These are phyloP conservation scores for Daktulosphaira vitifoliae DNA, from an alignment of 1,140 invertebrate genomes.

Conservation along the genomic window DNA sequence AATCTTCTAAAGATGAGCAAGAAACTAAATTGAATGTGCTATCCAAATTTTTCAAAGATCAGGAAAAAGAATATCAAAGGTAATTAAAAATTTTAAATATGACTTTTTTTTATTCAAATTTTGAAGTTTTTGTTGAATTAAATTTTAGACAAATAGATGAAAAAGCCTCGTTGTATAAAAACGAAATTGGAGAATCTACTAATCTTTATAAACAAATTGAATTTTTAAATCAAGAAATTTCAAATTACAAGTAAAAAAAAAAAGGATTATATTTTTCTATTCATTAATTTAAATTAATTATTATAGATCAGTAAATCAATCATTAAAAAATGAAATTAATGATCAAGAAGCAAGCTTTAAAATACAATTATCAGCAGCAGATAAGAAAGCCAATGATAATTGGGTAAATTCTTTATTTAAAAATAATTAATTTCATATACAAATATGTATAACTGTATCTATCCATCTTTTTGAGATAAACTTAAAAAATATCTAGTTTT, in stretches of 20 bases:
- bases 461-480: no score
- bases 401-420: constrained; percentile 14
- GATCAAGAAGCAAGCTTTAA: constrained; percentile 70
- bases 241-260: constrained; percentile 10
- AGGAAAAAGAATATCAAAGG: constrained; percentile 25
- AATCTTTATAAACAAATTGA: constrained; percentile 17
- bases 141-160: constrained; percentile 27
- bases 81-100: not conserved
- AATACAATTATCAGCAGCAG: constrained; percentile 59
- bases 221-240: constrained; percentile 18
- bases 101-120: not conserved
- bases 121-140: not conserved
- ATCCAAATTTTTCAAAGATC: constrained; percentile 24
- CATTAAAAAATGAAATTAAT: constrained; percentile 64
- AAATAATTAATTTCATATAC: no score
- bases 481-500: no score
- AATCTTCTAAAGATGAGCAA: not conserved
- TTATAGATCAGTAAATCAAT: constrained; percentile 59
- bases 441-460: no score
- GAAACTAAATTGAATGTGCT: constrained; percentile 17
- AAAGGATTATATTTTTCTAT: no score
- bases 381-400: constrained; percentile 49
- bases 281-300: no score
- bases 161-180: not conserved
- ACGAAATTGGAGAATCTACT: constrained; percentile 7